Evolutionary conservation across 2,888 invertebrate genomes (phyloP).

Genomic region (Drosophila nr. perissopoda): DNA sequence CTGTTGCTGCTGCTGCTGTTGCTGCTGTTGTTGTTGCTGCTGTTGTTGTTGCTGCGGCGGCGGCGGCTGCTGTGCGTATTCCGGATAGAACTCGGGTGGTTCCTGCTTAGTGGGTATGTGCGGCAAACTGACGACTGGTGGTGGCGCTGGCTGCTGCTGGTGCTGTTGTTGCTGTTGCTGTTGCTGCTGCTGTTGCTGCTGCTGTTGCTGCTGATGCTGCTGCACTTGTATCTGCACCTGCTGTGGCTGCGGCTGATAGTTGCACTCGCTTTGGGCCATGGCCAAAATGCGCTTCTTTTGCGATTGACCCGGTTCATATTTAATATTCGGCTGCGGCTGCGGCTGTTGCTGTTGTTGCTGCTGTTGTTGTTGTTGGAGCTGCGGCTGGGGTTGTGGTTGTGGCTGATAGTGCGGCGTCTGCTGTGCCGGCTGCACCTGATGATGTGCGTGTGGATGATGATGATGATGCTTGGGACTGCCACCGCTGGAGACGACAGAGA

Average conservation of each 20-base stretch:
- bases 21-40: slow-evolving; percentile 9
- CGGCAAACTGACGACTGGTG: slow-evolving; percentile 74
- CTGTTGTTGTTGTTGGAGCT: slow-evolving; percentile 16
- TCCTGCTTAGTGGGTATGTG: slow-evolving; percentile 85
- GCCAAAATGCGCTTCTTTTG: slow-evolving; percentile 95
- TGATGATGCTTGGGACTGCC: slow-evolving; percentile 76
- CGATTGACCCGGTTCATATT: slow-evolving; percentile 88
- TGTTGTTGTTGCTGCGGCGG: slow-evolving; percentile 22
- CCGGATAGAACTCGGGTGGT: slow-evolving; percentile 84
- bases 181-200: slow-evolving; percentile 32
- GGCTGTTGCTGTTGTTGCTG: slow-evolving; percentile 41
- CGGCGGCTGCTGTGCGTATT: slow-evolving; percentile 77
- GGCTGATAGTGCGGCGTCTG: slow-evolving; percentile 56
- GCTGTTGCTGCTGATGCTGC: slow-evolving; percentile 42
- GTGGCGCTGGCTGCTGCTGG: slow-evolving; percentile 31
- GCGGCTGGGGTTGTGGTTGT: slow-evolving; percentile 50
- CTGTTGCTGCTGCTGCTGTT: slow-evolving; percentile 42
- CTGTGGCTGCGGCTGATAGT: slow-evolving; percentile 86
- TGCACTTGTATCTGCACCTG: slow-evolving; percentile 47
- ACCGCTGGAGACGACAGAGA: slow-evolving; percentile 32
- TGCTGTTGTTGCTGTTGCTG: slow-evolving; percentile 35
- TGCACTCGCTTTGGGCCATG: slow-evolving; percentile 92
- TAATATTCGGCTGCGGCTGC: slow-evolving; percentile 79
- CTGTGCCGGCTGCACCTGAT: slow-evolving; percentile 60
- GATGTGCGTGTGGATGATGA: slow-evolving; percentile 75